Conservation (phyloP, 2,113 vertebrate species). For the Megaleporinus macrocephalus region DNA sequence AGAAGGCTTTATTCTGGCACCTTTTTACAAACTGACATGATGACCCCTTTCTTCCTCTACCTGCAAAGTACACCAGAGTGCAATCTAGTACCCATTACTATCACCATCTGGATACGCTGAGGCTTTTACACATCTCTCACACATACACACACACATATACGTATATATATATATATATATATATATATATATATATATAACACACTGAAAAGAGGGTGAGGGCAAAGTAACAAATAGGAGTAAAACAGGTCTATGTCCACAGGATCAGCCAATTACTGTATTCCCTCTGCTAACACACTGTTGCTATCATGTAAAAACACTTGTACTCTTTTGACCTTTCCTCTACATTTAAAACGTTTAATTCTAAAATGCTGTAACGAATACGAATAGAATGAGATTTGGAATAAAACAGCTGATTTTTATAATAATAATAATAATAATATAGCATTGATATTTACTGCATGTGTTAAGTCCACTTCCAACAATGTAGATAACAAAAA, state of each 20-base stretch:
- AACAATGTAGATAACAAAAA: no score
- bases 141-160: background rate
- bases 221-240: background rate
- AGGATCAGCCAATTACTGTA: no score
- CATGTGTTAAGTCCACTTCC: no score
- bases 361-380: no score
- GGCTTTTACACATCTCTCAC: background rate
- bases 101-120: background rate
- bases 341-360: background rate
- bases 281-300: background rate
- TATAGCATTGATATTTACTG: no score
- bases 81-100: background rate
- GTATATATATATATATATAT: background rate
- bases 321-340: background rate
- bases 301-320: background rate
- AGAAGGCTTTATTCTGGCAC: background rate
- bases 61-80: background rate
- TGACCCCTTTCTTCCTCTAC: slow-evolving; percentile 2
- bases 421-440: no score
- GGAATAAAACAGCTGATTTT: no score
- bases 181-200: no score
- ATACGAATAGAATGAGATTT: no score
- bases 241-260: background rate
- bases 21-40: slow-evolving; percentile 15
- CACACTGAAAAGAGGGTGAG: background rate